These are phyloP conservation scores for Dendrolimus kikuchii DNA, from an alignment of 1,140 invertebrate species.

Conservation along the genomic window DNA sequence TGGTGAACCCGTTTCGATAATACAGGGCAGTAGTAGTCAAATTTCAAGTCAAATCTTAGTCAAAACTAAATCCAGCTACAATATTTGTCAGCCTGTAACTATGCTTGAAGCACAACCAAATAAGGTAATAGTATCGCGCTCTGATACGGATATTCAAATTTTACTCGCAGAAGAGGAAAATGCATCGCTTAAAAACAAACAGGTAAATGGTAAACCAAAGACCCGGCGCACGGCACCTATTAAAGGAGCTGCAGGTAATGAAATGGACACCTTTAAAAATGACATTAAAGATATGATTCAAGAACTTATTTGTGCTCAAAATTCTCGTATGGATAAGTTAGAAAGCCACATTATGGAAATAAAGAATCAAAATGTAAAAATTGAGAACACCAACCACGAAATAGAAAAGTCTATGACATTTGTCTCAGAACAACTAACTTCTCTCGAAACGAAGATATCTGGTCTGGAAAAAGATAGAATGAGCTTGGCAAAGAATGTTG, in stretches of 20 bases:
- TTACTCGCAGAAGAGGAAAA: not conserved
- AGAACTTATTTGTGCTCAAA: not conserved
- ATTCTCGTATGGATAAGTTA: not conserved
- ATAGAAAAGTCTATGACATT: constrained; percentile 4
- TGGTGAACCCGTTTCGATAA: too few species aligned
- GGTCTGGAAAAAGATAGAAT: not conserved
- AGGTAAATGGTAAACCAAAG: not conserved
- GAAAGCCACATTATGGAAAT: constrained; percentile 2
- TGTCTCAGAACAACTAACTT: not conserved
- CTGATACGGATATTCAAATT: not conserved
- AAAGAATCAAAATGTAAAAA: not conserved
- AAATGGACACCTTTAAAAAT: not conserved
- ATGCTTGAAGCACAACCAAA: constrained; percentile 1
- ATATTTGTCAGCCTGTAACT: too few species aligned
- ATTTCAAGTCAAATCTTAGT: too few species aligned
- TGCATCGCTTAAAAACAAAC: not conserved
- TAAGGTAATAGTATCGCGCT: not conserved
- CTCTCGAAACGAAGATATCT: not conserved
- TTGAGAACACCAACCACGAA: not conserved
- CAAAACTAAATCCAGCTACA: too few species aligned
- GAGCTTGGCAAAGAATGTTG: not conserved
- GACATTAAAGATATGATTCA: constrained; percentile 1
- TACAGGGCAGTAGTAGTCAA: too few species aligned
- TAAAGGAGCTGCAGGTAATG: not conserved
- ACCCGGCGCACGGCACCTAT: not conserved